Base-by-base conservation (phyloP, 2,797 vertebrate species). In the Dermochelys coriacea region DNA sequence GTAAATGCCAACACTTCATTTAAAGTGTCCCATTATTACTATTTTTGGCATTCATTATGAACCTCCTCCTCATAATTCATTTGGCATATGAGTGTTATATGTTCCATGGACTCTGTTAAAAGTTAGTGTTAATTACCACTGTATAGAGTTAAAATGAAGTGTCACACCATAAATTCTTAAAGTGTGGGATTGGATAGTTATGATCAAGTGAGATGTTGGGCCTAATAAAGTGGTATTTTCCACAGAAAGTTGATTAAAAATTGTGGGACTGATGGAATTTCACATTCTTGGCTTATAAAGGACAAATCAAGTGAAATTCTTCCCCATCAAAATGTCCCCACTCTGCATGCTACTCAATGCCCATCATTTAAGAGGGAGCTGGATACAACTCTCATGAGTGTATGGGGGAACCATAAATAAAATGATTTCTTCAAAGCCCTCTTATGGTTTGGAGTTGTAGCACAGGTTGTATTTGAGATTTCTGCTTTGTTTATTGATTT, bases 51-150 rank as follows among this genome's bases (percentile, higher is more conserved):
- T 82, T 85, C 95, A 1, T 41, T 37, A 82, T 57, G 49, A 78
- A 88, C 52, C 7, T 6, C 37, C 74, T 82, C 89, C 75, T 87
- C 86, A 93, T 84, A 79, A 92, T 90, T 97, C 57, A 51, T 93
- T 75, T 71, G 90, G 4, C 25, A 91, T 52, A 27, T 27, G 88
- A 94, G 79, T 89, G n/a, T 74, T 94, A 82, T 57, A 34, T 88
- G 1, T 87, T 94, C 83, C 78, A 61, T 88, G 27, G 82, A 75
- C n/a, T 81, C 85, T 80, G 34, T 25, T 90, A 57, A 83, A 94
- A 94, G 81, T 54, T 93, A 77, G 15, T 77, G 45, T 77, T 49
- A 77, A 77, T 82, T 90, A 82, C 77, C 85, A 64, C 23, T 64
- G 89, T 64, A 82, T 93, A 52, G 81, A 51, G 85, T 49, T 77